phyloP scores from a whole-genome alignment of 2,797 vertebrate genomes.

The Acropternis orthonyx region DNA sequence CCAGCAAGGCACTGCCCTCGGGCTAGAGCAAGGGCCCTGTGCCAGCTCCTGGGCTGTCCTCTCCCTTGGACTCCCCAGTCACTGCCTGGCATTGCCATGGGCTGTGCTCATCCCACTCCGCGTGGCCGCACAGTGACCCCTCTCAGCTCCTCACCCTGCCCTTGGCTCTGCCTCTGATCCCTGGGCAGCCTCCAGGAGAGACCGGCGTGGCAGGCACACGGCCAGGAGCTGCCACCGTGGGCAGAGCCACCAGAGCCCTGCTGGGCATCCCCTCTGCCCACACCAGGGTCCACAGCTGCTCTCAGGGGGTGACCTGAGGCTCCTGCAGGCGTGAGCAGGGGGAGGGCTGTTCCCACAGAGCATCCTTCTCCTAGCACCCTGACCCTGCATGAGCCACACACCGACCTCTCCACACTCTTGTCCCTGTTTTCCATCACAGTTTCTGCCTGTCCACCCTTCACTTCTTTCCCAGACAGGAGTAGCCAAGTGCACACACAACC shows the following conservation, averaged over 20 bases:
- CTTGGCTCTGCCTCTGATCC: neutral
- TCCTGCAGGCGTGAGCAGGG: neutral
- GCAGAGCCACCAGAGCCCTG: neutral
- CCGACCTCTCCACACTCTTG: rapidly evolving
- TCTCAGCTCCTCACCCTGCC: neutral
- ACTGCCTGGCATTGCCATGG: neutral
- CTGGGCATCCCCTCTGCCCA: neutral
- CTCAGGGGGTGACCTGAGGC: neutral
- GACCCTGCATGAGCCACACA: rapidly evolving
- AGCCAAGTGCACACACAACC: neutral
- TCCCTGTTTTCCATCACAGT: rapidly evolving
- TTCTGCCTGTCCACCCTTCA: neutral
- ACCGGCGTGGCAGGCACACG: rapidly evolving
- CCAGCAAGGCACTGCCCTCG: neutral
- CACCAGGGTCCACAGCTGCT: neutral
- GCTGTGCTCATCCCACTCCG: neutral
- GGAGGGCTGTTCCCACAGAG: neutral
- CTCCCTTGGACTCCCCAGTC: neutral
- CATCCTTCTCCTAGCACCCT: neutral
- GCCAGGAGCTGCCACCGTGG: neutral
- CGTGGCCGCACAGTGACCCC: rapidly evolving
- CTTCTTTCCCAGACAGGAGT: rapidly evolving
- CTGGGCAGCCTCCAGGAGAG: neutral
- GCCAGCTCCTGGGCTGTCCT: neutral
- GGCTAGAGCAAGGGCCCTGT: rapidly evolving